Evolutionary conservation across 2,888 invertebrate genomes (phyloP).

Genomic region (Colletes collaris): DNA sequence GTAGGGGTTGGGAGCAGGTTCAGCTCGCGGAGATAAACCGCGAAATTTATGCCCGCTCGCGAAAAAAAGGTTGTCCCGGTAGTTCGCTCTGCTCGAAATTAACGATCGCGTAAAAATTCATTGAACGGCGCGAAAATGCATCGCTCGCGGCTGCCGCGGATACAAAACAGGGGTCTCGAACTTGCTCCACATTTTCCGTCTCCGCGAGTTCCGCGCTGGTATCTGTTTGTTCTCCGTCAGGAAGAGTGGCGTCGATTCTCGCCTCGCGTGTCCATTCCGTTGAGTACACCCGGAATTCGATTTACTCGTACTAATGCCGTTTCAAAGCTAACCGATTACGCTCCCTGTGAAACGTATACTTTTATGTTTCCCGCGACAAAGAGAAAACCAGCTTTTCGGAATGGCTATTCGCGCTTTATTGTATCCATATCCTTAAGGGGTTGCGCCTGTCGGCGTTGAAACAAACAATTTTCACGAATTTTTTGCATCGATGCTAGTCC

Average conservation of each 20-base stretch:
- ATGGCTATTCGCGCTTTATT: no score
- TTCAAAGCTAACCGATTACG: conserved; percentile 55
- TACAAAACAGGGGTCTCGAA: background rate
- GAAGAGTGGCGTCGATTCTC: conserved; percentile 63
- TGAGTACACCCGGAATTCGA: conserved; percentile 63
- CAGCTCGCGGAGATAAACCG: background rate
- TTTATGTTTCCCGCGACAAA: conserved; percentile 8
- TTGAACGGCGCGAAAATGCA: conserved; percentile 7
- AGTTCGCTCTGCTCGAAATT: background rate
- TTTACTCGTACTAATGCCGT: conserved; percentile 66
- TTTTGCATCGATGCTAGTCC: no score
- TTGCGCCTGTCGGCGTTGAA: no score
- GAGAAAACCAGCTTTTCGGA: no score
- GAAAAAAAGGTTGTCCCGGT: background rate
- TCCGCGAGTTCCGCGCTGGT: conserved; percentile 20
- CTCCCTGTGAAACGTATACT: conserved; percentile 27
- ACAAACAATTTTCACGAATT: no score
- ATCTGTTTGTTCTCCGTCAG: conserved; percentile 40
- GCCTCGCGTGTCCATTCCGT: conserved; percentile 63
- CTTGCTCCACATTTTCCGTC: conserved; percentile 11
- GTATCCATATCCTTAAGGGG: no score
- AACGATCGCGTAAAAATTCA: conserved; percentile 3
- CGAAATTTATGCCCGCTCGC: conserved; percentile 22
- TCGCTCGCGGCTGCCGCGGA: background rate
- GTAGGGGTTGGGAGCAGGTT: background rate